phyloP scores from a whole-genome alignment of 2,113 vertebrate genomes.

The Axis porcinus region DNA sequence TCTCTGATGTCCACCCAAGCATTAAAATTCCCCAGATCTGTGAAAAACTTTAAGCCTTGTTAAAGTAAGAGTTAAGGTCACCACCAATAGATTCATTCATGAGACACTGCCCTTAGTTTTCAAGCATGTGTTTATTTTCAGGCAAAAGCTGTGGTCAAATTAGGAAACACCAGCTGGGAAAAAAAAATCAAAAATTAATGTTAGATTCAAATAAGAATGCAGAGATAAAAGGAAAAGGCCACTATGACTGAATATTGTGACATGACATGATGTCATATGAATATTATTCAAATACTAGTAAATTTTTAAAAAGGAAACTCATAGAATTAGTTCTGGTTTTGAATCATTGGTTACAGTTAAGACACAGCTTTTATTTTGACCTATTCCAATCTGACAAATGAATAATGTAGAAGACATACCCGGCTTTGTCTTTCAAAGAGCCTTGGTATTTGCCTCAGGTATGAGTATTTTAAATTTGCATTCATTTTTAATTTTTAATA shows the following conservation, averaged over 20 bases:
- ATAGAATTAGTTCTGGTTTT: slow-evolving; percentile 7
- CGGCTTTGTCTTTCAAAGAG: not conserved
- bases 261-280: slow-evolving; percentile 27
- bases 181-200: not conserved
- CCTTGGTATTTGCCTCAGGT: not conserved
- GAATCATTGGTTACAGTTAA: slow-evolving; percentile 1
- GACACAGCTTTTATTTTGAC: slow-evolving; percentile 11
- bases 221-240: slow-evolving; percentile 50
- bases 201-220: slow-evolving; percentile 35
- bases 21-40: not conserved
- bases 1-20: not conserved
- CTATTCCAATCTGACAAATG: not conserved
- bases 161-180: slow-evolving; percentile 26
- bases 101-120: slow-evolving; percentile 1
- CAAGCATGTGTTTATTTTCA: slow-evolving; percentile 41
- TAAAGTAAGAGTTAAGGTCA: slow-evolving; percentile 38
- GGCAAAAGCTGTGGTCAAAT: not conserved
- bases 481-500: not conserved
- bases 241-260: slow-evolving; percentile 42
- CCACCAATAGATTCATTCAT: not conserved
- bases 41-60: not conserved
- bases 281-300: not conserved
- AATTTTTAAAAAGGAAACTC: slow-evolving; percentile 30
- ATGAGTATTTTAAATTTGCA: not conserved
- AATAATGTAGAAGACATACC: not conserved